Evolutionary conservation across 2,113 vertebrate genomes (phyloP).

Genomic region (Atractosteus spatula): DNA sequence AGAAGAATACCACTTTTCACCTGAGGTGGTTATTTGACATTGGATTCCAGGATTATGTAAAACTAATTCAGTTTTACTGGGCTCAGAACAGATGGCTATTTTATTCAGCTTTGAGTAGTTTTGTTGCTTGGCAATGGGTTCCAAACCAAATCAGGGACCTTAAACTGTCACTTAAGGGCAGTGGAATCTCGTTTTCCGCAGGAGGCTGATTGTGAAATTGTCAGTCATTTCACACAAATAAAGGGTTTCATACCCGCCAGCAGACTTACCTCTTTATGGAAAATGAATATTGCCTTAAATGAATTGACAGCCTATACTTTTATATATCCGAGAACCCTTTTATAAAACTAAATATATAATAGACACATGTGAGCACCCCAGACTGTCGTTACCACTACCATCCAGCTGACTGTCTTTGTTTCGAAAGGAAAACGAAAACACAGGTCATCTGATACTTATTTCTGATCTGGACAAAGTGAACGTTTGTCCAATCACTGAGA

Average conservation of each 20-base stretch:
- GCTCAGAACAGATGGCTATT: conserved; percentile 60
- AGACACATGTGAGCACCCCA: background rate
- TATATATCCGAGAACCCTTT: conserved; percentile 6
- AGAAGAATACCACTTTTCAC: background rate
- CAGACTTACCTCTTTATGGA: conserved; percentile 24
- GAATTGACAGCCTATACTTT: conserved; percentile 30
- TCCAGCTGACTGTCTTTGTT: no score
- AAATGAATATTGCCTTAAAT: conserved; percentile 31
- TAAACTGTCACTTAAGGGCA: conserved; percentile 65
- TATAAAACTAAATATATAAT: conserved; percentile 11
- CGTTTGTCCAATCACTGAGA: no score
- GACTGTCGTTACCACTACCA: no score
- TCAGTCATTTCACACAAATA: conserved; percentile 37
- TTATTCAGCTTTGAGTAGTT: conserved; percentile 59
- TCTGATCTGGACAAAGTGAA: no score
- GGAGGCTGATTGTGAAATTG: conserved; percentile 37
- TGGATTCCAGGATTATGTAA: conserved; percentile 61
- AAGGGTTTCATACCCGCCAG: conserved; percentile 13
- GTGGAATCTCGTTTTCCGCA: conserved; percentile 55
- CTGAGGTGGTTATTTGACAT: conserved; percentile 41
- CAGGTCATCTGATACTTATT: no score
- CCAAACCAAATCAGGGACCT: conserved; percentile 63
- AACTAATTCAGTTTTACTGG: conserved; percentile 62
- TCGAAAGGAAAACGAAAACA: no score
- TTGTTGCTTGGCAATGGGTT: conserved; percentile 61